phyloP scores from a whole-genome alignment of 2,888 invertebrate genomes.

The Acrobasis consociella region DNA sequence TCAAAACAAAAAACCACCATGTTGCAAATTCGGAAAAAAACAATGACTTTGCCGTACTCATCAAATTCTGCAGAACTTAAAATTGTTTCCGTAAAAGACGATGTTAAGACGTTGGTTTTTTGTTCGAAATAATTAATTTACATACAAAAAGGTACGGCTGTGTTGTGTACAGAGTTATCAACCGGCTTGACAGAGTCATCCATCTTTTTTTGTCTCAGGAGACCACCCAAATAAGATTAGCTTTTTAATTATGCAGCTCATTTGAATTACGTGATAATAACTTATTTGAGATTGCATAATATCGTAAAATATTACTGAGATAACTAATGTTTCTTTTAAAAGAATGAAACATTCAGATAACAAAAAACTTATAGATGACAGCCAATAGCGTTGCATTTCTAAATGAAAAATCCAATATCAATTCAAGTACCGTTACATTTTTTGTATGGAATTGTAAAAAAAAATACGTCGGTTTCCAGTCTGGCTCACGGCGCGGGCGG shows the following conservation, averaged over 20 bases:
- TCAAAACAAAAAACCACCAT: no score
- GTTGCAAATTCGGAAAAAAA: no score
- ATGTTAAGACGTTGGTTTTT: not conserved
- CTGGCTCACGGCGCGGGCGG: slow-evolving; percentile 38
- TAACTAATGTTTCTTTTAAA: not conserved
- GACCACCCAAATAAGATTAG: slow-evolving; percentile 22
- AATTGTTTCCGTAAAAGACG: not conserved
- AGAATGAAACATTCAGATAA: not conserved
- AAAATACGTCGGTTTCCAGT: not conserved
- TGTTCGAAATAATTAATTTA: slow-evolving; percentile 1
- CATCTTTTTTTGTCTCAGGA: slow-evolving; percentile 18
- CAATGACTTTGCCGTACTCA: no score
- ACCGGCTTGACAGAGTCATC: slow-evolving; percentile 16
- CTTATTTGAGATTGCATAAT: not conserved
- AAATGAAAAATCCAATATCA: not conserved
- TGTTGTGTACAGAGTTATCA: slow-evolving; percentile 18
- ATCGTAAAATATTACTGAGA: not conserved
- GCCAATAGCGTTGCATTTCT: not conserved
- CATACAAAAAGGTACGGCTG: not conserved
- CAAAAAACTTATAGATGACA: not conserved
- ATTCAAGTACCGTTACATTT: slow-evolving; percentile 15
- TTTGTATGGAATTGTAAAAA: slow-evolving; percentile 12
- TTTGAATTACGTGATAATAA: slow-evolving; percentile 11
- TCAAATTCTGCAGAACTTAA: not conserved
- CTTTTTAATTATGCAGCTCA: slow-evolving; percentile 20